These are phyloP conservation scores for Xestia xanthographa DNA, from an alignment of 2,888 invertebrate genomes.

Conservation along the genomic window DNA sequence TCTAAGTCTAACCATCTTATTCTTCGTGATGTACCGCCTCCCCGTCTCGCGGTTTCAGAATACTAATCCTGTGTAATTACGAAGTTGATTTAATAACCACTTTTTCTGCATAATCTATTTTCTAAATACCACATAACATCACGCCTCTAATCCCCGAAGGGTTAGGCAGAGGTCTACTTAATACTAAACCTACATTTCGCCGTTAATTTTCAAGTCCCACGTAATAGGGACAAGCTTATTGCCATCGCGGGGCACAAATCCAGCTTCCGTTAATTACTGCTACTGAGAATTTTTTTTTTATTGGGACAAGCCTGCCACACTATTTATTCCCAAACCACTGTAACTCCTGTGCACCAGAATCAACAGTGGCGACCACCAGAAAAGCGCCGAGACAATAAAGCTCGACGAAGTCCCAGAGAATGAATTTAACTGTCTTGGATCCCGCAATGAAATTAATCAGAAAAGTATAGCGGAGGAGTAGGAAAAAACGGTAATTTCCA, in stretches of 20 bases:
- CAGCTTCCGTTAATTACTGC: not conserved
- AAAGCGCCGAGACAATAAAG: too few relatives aligned
- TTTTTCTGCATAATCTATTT: not conserved
- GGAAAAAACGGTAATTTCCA: too few relatives aligned
- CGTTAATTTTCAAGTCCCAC: not conserved
- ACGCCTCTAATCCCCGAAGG: not conserved
- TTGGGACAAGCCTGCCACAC: too few relatives aligned
- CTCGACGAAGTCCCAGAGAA: too few relatives aligned
- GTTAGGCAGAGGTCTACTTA: not conserved
- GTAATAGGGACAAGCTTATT: not conserved
- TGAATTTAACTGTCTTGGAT: too few relatives aligned
- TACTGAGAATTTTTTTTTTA: not conserved
- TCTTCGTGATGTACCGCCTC: not conserved
- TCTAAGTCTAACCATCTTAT: not conserved
- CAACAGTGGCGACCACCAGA: too few relatives aligned
- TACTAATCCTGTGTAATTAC: not conserved
- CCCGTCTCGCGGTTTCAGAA: not conserved
- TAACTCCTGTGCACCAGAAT: too few relatives aligned
- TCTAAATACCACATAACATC: not conserved
- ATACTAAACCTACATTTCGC: not conserved
- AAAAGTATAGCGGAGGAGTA: too few relatives aligned
- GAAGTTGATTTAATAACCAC: not conserved
- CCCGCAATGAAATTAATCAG: too few relatives aligned
- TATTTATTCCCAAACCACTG: too few relatives aligned
- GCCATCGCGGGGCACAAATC: not conserved